phyloP scores from a whole-genome alignment of 1,140 invertebrate species.

The Elysia chlorotica region DNA sequence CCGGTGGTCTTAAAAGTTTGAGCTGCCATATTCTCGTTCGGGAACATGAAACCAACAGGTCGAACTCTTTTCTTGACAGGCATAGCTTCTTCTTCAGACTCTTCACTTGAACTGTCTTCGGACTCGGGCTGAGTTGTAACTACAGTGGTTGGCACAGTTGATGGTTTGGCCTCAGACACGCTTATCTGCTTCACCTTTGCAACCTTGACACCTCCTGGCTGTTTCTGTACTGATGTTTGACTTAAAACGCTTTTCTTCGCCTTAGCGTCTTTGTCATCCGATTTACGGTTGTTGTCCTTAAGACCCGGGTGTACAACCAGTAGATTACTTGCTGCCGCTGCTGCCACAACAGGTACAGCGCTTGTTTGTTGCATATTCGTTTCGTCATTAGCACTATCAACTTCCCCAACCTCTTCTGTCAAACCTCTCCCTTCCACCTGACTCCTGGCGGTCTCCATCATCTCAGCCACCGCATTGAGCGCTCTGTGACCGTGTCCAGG shows the following conservation, averaged over 20 bases:
- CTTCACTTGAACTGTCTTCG: not conserved
- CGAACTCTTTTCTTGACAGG: not conserved
- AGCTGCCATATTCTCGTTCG: not conserved
- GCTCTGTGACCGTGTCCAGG: not conserved
- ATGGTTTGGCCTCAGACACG: not conserved
- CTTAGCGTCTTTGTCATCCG: not conserved
- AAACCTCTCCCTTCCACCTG: not conserved
- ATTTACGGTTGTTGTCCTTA: not conserved
- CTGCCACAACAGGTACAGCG: not conserved
- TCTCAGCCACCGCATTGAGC: not conserved
- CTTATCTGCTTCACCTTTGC: not conserved
- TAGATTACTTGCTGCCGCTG: too few relatives aligned
- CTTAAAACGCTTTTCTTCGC: too few relatives aligned
- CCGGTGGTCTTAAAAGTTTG: not conserved
- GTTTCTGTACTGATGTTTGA: not conserved
- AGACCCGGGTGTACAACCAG: too few relatives aligned
- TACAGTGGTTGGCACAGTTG: not conserved
- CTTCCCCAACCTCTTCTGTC: not conserved
- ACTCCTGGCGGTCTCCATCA: not conserved
- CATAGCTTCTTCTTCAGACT: not conserved
- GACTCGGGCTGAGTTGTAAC: not conserved
- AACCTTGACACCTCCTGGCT: too few relatives aligned
- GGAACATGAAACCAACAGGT: not conserved
- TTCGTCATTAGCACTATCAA: not conserved
- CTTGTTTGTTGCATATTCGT: not conserved